These are phyloP conservation scores for Temnothorax nylanderi DNA, from an alignment of 1,140 invertebrate genomes.

Conservation along the genomic window DNA sequence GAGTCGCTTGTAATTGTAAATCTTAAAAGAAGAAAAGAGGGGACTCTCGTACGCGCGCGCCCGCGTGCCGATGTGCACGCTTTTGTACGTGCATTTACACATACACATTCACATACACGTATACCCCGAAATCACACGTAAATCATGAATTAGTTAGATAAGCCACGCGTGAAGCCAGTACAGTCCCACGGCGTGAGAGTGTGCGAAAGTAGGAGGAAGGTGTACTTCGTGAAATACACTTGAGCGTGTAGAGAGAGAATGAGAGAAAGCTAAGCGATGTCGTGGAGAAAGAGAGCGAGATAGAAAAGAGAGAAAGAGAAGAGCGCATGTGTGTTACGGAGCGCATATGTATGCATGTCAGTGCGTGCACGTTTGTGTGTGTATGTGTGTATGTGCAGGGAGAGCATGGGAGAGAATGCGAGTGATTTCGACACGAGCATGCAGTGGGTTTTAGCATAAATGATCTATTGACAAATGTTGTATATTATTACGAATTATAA, in stretches of 20 bases:
- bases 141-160: slow-evolving; percentile 80
- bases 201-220: slow-evolving; percentile 63
- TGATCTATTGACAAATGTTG: slow-evolving; percentile 86
- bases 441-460: slow-evolving; percentile 84
- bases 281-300: slow-evolving; percentile 11
- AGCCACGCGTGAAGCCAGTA: slow-evolving; percentile 81
- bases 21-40: background rate
- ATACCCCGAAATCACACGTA: slow-evolving; percentile 53
- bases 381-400: slow-evolving; percentile 39
- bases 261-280: slow-evolving; percentile 26
- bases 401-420: slow-evolving; percentile 62
- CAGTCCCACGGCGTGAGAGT: slow-evolving; percentile 78
- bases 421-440: slow-evolving; percentile 77
- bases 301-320: slow-evolving; percentile 1
- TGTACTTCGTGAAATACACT: slow-evolving; percentile 54
- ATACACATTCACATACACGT: slow-evolving; percentile 41
- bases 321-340: slow-evolving; percentile 60
- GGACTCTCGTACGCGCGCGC: background rate
- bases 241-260: slow-evolving; percentile 34
- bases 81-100: slow-evolving; percentile 10
- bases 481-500: slow-evolving; percentile 86
- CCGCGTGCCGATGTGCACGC: slow-evolving; percentile 18
- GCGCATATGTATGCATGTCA: slow-evolving; percentile 23
- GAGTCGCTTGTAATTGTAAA: slow-evolving; percentile 9
- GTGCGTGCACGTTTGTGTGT: slow-evolving; percentile 30